Evolutionary conservation across 2,797 vertebrate genomes (phyloP), one percentile per base, ranked within the genome.

Genomic region (Ptychobarbus kaznakovi): DNA sequence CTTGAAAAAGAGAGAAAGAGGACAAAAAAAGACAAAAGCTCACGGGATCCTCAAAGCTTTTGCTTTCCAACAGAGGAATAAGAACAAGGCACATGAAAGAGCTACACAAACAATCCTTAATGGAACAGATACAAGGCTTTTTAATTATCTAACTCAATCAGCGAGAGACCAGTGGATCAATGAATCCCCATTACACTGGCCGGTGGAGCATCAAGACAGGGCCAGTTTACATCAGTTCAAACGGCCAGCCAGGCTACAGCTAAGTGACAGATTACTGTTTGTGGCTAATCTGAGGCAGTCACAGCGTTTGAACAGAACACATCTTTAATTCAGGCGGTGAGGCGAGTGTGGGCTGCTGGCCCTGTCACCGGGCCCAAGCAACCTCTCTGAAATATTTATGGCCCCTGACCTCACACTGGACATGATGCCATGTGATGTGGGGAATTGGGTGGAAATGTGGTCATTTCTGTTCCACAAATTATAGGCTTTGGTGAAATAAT

Each of bases 131-230:
- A 95, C 93, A 92, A 95, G 94, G 93, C 94, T 95, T 95, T 96
- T 95, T 96, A 96, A 95, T 96, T 96, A 95, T 96, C 94, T 94
- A 94, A 96, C 95, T 95, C 94, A 95, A 95, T 96, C 95, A 96
- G 93, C 91, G 93, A 94, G 94, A 95, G 95, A 93, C 94, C 93
- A 91, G 92, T 82, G 92, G 94, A 96, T 96, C 95, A 94, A 96
- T 96, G 94, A 94, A 94, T 95, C 92, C 94, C 95, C 93, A 95
- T 95, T 95, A 95, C 92, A 88, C 90, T 92, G 92, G 92, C 90
- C 91, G 91, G 86, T 83, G 78, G 83, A 86, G 91, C 87, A 92
- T 89, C 91, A 92, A 92, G 93, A 92, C 91, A 91, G 89, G 91
- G 89, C 90, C 92, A 89, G 93, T 93, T 94, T 94, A 92, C 93